These are phyloP conservation scores for Drosophila fungiperda DNA, from an alignment of 2,888 invertebrate species.

Conservation along the genomic window DNA sequence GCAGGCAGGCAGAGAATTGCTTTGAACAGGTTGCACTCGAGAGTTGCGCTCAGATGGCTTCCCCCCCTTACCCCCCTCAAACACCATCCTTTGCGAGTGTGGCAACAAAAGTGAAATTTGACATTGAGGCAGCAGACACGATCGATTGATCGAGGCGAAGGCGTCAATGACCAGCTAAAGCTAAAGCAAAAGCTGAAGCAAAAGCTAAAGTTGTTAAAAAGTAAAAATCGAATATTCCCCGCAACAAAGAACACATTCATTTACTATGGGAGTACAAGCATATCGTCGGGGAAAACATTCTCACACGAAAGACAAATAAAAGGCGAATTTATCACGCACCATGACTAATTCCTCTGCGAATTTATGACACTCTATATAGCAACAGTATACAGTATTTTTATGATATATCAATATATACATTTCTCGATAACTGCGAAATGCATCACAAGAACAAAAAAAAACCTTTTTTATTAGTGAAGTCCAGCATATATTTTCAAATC, in stretches of 20 bases:
- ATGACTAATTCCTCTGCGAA: conserved; percentile 69
- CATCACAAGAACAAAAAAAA: conserved; percentile 24
- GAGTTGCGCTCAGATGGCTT: conserved; percentile 4
- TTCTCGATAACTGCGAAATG: conserved; percentile 8
- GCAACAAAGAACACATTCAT: conserved; percentile 75
- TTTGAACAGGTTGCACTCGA: conserved; percentile 69
- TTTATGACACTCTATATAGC: conserved; percentile 70
- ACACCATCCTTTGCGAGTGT: conserved; percentile 4
- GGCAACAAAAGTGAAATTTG: conserved; percentile 72
- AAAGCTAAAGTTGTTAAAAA: conserved; percentile 55
- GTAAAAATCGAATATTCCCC: conserved; percentile 35
- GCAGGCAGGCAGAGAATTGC: conserved; percentile 57
- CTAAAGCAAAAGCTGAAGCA: conserved; percentile 45
- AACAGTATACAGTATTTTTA: conserved; percentile 4
- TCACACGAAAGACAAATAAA: conserved; percentile 79
- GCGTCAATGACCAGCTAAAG: conserved; percentile 69
- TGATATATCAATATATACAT: conserved; percentile 1
- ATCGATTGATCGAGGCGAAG: conserved; percentile 51
- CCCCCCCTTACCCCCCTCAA: background rate
- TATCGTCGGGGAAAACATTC: conserved; percentile 58
- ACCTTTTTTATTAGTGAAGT: background rate
- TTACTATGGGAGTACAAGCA: conserved; percentile 12
- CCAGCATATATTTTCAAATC: conserved; percentile 42
- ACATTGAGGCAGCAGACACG: conserved; percentile 65
- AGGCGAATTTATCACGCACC: conserved; percentile 78